phyloP scores from a whole-genome alignment of 2,888 invertebrate species.

The Leptopterna dolabrata region DNA sequence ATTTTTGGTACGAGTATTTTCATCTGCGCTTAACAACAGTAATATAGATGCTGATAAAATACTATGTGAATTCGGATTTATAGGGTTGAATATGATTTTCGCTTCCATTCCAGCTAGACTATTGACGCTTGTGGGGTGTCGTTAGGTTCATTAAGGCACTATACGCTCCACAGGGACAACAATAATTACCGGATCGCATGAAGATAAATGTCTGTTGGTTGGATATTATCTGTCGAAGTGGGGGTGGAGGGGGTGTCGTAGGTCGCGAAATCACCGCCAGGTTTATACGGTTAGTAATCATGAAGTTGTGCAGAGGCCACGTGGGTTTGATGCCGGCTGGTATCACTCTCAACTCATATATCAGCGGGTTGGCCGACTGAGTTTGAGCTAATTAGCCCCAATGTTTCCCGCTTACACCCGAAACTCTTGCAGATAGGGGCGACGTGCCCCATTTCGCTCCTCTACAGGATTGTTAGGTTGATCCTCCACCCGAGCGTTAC shows the following conservation, averaged over 20 bases:
- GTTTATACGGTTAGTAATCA: conserved; percentile 10
- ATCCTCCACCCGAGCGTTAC: not conserved
- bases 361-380: not conserved
- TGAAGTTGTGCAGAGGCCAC: conserved; percentile 15
- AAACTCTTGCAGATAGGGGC: conserved; percentile 7
- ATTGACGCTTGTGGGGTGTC: not conserved
- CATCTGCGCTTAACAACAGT: too few species aligned
- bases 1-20: too few species aligned
- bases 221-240: not conserved
- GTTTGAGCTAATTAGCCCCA: conserved; percentile 38
- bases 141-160: not conserved
- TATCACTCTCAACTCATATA: conserved; percentile 36
- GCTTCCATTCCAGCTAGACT: not conserved
- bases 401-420: conserved; percentile 19
- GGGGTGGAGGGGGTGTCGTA: not conserved
- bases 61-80: too few species aligned
- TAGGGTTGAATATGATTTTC: too few species aligned
- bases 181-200: not conserved
- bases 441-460: not conserved
- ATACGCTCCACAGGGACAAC: not conserved
- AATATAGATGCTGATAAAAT: too few species aligned
- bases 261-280: not conserved
- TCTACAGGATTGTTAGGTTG: not conserved
- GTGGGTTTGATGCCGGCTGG: conserved; percentile 1
- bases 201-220: not conserved